Evolutionary conservation across 2,888 invertebrate species (phyloP), one percentile per base, ranked within the genome.

Genomic region (Epirrhoe tristata): DNA sequence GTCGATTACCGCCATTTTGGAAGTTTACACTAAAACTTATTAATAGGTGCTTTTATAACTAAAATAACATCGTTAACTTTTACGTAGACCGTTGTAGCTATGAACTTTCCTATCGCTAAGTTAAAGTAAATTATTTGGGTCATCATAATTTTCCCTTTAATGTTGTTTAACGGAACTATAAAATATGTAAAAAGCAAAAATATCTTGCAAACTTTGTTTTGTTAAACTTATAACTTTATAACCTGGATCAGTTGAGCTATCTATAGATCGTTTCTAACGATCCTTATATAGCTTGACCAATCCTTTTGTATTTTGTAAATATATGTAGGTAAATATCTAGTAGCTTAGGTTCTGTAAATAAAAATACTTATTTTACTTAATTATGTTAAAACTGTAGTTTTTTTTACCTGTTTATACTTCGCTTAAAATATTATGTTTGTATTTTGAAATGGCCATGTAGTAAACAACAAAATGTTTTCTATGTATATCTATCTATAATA

Each of bases 61-160:
- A 16, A 48, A 16, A 48, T 12, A 43, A 50, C 24, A 51, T 51
- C 51, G 50, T 59, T 51, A 32, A 59, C 39, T 55, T 55, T 39
- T 55, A 55, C 55, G 55, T 17, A 55, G 55, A 39, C 16, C 39
- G 54, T 34, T 54, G 55, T 16, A 39, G 17, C 55, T 55, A 39
- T 51, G 12, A 51, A 51, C 48, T 48, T 14, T 48, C 6, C 48
- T 48, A 16, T 48, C 16, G 48, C 14, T 16, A 48, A 48, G 48
- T 48, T 16, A 48, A 48, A 48, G 16, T 48, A 48, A 48, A 14
- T 12, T 48, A 48, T 16, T 48, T 48, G 6, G 48, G 16, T 16
- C 12, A 43, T 16, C 12, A 43, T 43, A 12, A 43, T 43, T 43
- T 43, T 43, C 5, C 6, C 8, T 36, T 43, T 1, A 8, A 36